Percentiles rank a stretch among this genome's conserved stretches.
Conservation (phyloP, 2,888 invertebrate species). For the Marasmarcha lunaedactyla region DNA sequence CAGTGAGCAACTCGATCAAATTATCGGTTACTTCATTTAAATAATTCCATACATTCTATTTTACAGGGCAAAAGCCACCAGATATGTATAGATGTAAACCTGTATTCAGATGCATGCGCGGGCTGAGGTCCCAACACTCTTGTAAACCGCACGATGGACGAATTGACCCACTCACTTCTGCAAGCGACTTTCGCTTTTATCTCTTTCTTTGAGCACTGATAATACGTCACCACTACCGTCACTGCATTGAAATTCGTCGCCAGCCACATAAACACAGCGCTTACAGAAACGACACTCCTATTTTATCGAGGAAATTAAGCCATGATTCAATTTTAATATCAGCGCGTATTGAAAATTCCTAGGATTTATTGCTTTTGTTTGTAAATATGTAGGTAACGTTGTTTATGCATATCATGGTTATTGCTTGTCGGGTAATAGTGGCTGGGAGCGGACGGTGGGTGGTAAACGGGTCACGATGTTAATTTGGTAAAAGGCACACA, state of each 20-base stretch:
- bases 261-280: background rate
- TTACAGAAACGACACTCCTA: background rate
- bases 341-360: background rate
- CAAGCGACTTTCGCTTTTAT: background rate
- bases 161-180: background rate
- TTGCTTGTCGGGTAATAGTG: background rate
- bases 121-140: too few species aligned
- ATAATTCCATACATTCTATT: background rate
- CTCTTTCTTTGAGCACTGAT: background rate
- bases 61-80: background rate
- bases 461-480: background rate
- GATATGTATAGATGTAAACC: too few species aligned
- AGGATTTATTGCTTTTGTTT: slow-evolving; percentile 1
- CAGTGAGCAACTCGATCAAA: background rate
- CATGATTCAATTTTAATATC: slow-evolving; percentile 1
- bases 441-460: background rate
- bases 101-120: too few species aligned
- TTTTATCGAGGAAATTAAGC: slow-evolving; percentile 1
- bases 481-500: background rate
- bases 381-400: background rate
- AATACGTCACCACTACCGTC: background rate
- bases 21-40: background rate
- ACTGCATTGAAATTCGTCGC: background rate
- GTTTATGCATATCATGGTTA: background rate
- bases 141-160: background rate